A percentile compares a stretch with the other conserved stretches of the same genome.
Evolutionary conservation across 2,888 invertebrate genomes (phyloP).

Genomic region (Crioceris asparagi): DNA sequence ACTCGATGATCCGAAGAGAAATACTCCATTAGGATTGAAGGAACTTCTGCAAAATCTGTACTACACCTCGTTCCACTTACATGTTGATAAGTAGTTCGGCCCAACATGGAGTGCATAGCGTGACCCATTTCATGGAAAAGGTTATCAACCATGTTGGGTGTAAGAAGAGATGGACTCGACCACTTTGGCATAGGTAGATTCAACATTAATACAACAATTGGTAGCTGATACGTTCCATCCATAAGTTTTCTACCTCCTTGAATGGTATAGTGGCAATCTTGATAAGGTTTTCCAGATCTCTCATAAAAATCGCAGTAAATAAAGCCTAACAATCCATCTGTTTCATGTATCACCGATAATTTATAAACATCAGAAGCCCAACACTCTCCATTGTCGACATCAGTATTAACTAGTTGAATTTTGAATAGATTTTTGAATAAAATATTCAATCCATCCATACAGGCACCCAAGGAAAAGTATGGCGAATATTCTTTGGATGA

Average conservation of each 20-base stretch:
- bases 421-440: conserved; percentile 77
- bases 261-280: conserved; percentile 99
- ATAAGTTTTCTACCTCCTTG: conserved; percentile 75
- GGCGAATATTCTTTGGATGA: conserved; percentile 66
- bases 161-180: conserved; percentile 67
- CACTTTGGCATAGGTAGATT: conserved; percentile 70
- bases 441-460: conserved; percentile 94
- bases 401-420: conserved; percentile 62
- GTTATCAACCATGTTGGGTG: conserved; percentile 83
- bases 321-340: conserved; percentile 67
- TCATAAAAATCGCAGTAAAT: conserved; percentile 82
- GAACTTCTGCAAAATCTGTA: conserved; percentile 98
- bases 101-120: conserved; percentile 98
- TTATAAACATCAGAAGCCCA: conserved; percentile 75
- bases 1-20: conserved; percentile 86
- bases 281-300: conserved; percentile 81
- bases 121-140: conserved; percentile 99
- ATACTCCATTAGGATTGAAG: conserved; percentile 97
- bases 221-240: conserved; percentile 79
- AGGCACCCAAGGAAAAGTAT: conserved; percentile 84
- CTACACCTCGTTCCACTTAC: conserved; percentile 94
- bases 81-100: conserved; percentile 89
- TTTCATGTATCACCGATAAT: conserved; percentile 76
- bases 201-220: conserved; percentile 87
- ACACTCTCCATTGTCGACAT: conserved; percentile 62